A percentile compares a stretch with the other conserved stretches of the same genome.
Conservation (phyloP, 2,888 invertebrate genomes). For the Fragum sueziense region DNA sequence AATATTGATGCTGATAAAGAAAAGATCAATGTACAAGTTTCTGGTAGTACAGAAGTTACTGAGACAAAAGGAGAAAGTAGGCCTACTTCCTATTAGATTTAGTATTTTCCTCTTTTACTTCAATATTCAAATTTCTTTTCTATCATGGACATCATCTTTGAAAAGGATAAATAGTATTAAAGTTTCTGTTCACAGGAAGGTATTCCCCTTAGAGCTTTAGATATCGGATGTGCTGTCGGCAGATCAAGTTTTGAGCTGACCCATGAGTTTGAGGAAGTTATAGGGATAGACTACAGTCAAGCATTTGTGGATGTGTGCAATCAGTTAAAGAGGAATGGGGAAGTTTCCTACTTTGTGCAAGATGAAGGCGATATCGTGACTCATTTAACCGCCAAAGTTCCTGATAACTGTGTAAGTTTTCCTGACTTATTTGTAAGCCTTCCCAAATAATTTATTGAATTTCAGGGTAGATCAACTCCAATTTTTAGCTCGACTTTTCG, state of each 20-base stretch:
- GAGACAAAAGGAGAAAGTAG: too few relatives aligned
- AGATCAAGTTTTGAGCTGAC: slow-evolving; percentile 80
- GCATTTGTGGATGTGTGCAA: slow-evolving; percentile 78
- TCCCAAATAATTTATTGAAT: neutral
- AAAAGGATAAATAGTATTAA: too few relatives aligned
- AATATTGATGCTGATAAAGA: too few relatives aligned
- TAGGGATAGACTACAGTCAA: slow-evolving; percentile 81
- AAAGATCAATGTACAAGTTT: too few relatives aligned
- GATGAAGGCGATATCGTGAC: slow-evolving; percentile 79
- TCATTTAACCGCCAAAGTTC: slow-evolving; percentile 48
- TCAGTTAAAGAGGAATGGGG: slow-evolving; percentile 69
- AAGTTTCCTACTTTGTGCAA: slow-evolving; percentile 72
- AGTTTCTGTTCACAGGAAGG: too few relatives aligned
- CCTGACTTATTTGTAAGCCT: neutral
- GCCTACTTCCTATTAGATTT: too few relatives aligned
- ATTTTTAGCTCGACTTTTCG: too few relatives aligned
- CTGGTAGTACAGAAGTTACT: too few relatives aligned
- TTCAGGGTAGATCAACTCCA: too few relatives aligned
- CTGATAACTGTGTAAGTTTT: slow-evolving; percentile 18
- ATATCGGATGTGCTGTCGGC: slow-evolving; percentile 82
- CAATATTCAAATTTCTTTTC: neutral
- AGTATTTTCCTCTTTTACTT: too few relatives aligned
- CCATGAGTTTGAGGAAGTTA: slow-evolving; percentile 74
- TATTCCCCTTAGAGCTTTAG: slow-evolving; percentile 79
- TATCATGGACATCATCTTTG: too few relatives aligned